These are phyloP conservation scores for Calameuta idolon DNA, from an alignment of 2,888 invertebrate genomes.

Conservation along the genomic window DNA sequence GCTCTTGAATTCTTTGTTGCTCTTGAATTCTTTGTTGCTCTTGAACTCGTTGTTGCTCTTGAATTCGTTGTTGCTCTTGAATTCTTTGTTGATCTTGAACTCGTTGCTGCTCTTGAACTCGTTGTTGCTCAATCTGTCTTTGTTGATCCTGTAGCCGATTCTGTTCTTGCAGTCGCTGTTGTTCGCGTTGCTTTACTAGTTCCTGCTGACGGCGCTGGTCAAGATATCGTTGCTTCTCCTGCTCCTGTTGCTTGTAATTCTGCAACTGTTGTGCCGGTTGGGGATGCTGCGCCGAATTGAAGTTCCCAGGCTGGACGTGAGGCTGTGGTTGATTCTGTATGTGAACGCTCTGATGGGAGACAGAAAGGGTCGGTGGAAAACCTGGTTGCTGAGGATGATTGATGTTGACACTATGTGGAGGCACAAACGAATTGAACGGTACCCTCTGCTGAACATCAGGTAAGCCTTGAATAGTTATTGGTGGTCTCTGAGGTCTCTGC, in stretches of 20 bases:
- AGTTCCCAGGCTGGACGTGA: constrained; percentile 21
- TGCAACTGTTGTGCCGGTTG: constrained; percentile 44
- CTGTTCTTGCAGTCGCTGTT: constrained; percentile 45
- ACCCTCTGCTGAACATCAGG: constrained; percentile 59
- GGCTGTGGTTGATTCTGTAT: constrained; percentile 46
- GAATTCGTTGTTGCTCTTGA: constrained; percentile 36
- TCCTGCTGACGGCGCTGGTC: constrained; percentile 60
- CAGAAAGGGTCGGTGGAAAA: constrained; percentile 47
- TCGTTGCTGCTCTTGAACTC: constrained; percentile 27
- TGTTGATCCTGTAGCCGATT: constrained; percentile 43
- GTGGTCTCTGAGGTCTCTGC: constrained; percentile 48
- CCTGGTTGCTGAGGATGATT: constrained; percentile 58
- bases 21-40: constrained; percentile 44
- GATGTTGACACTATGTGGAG: constrained; percentile 64
- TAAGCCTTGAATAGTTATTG: constrained; percentile 59
- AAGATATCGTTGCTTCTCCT: constrained; percentile 48
- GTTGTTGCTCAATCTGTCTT: constrained; percentile 24
- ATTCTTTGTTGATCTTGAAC: constrained; percentile 48
- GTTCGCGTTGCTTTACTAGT: constrained; percentile 60
- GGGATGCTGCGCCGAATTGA: constrained; percentile 24
- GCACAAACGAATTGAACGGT: constrained; percentile 55
- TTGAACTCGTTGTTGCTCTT: constrained; percentile 46
- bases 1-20: constrained; percentile 36
- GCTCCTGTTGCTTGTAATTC: constrained; percentile 45
- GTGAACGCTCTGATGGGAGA: constrained; percentile 56